Evolutionary conservation across 1,140 invertebrate species (phyloP).

Genomic region (Teleogryllus occipitalis): DNA sequence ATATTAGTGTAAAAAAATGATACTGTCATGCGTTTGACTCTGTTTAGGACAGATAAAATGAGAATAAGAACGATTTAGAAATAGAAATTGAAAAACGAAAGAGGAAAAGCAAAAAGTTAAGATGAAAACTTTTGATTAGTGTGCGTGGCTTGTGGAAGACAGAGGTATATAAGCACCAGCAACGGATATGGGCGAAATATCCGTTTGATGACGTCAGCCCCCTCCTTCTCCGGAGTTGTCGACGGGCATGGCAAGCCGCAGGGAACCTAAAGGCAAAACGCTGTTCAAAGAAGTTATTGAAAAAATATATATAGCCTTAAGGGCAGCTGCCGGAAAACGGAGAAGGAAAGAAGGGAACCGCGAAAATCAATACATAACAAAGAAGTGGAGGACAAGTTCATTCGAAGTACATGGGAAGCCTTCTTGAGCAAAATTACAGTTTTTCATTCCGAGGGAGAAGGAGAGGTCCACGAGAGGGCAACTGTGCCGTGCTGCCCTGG

Average conservation of each 20-base stretch:
- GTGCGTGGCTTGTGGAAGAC: too few species aligned
- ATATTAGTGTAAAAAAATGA: too few species aligned
- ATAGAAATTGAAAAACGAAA: too few species aligned
- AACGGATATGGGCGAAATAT: too few species aligned
- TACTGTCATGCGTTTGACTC: too few species aligned
- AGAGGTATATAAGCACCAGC: too few species aligned
- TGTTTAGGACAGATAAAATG: too few species aligned
- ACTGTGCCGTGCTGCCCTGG: not conserved
- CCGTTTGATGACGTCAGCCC: too few species aligned
- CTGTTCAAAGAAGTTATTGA: slow-evolving; percentile 1
- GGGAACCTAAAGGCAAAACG: not conserved
- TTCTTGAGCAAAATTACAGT: not conserved
- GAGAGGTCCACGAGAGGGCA: not conserved
- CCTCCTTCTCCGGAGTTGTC: not conserved
- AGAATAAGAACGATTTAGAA: too few species aligned
- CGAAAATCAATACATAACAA: not conserved
- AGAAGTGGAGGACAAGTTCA: not conserved
- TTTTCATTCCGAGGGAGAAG: not conserved
- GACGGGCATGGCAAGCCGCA: not conserved
- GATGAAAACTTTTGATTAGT: too few species aligned
- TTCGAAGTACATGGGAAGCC: not conserved
- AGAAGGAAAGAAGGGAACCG: not conserved
- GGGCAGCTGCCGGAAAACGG: not conserved
- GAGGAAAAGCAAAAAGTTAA: too few species aligned
- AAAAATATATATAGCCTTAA: not conserved